phyloP scores from a whole-genome alignment of 2,888 invertebrate genomes.

The Rambutsinella grinnellia region DNA sequence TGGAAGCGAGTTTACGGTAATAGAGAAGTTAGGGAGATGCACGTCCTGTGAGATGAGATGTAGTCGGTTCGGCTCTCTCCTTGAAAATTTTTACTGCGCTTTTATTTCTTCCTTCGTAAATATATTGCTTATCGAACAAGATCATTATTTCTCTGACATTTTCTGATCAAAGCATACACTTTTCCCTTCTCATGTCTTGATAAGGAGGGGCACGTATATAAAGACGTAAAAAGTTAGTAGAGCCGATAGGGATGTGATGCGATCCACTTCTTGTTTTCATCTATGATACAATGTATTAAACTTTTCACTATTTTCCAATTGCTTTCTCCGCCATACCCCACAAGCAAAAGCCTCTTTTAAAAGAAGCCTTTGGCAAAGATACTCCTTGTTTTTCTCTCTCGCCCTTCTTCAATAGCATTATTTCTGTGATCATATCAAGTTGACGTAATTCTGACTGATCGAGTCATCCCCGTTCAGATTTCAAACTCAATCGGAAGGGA shows the following conservation, averaged over 20 bases:
- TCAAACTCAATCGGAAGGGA: slow-evolving; percentile 13
- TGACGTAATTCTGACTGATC: slow-evolving; percentile 29
- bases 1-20: no score
- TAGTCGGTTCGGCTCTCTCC: no score
- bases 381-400: no score
- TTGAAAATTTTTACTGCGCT: slow-evolving; percentile 36
- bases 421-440: slow-evolving; percentile 12
- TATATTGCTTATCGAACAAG: slow-evolving; percentile 40
- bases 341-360: slow-evolving; percentile 2
- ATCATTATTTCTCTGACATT: slow-evolving; percentile 32
- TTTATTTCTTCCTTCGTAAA: slow-evolving; percentile 24
- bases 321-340: background rate
- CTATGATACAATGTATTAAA: no score
- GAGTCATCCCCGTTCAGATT: slow-evolving; percentile 36
- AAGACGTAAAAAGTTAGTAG: background rate
- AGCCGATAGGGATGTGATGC: slow-evolving; percentile 1
- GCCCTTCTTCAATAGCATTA: slow-evolving; percentile 9
- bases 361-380: slow-evolving; percentile 33
- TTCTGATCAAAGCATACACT: slow-evolving; percentile 29
- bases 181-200: background rate
- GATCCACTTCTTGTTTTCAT: background rate
- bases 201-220: background rate
- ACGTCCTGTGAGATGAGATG: no score
- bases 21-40: background rate
- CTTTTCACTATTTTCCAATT: background rate